Conservation (phyloP, 2,888 invertebrate species). For the Idaea biselata region DNA sequence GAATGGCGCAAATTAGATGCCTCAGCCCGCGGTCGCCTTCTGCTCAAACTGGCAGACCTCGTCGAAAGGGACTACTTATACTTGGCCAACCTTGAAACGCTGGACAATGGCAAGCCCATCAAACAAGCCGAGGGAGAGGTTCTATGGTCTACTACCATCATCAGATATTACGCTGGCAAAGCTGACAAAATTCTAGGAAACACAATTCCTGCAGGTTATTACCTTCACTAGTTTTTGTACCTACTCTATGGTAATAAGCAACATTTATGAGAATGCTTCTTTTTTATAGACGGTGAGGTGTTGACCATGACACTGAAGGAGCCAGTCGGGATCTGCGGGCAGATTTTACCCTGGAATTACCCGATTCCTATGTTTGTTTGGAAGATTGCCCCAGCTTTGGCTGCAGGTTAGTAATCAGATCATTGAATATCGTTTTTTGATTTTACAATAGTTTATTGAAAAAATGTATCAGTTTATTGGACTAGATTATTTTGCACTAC, state of each 20-base stretch:
- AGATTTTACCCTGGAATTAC: slow-evolving; percentile 97
- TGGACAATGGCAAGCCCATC: slow-evolving; percentile 96
- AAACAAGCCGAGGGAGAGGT: slow-evolving; percentile 84
- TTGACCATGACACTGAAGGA: slow-evolving; percentile 92
- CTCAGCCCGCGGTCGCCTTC: slow-evolving; percentile 86
- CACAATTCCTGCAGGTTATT: slow-evolving; percentile 83
- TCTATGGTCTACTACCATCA: slow-evolving; percentile 76
- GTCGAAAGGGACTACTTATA: slow-evolving; percentile 86
- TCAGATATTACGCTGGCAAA: slow-evolving; percentile 94
- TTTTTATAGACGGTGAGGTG: slow-evolving; percentile 84
- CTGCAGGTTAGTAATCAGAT: slow-evolving; percentile 68
- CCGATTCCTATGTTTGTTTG: slow-evolving; percentile 95
- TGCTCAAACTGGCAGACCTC: slow-evolving; percentile 87
- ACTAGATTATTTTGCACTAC: neutral
- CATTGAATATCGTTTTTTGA: neutral
- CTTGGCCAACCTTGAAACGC: slow-evolving; percentile 91
- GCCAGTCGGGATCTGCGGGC: slow-evolving; percentile 92
- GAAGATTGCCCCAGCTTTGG: slow-evolving; percentile 92
- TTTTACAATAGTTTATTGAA: neutral
- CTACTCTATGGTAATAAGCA: neutral
- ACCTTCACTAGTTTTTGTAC: slow-evolving; percentile 3
- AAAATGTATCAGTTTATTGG: neutral
- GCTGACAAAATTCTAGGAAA: slow-evolving; percentile 92
- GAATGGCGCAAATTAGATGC: slow-evolving; percentile 91
- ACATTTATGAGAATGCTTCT: neutral